Base-by-base conservation (phyloP, 2,113 vertebrate species). In the Larimichthys crocea region DNA sequence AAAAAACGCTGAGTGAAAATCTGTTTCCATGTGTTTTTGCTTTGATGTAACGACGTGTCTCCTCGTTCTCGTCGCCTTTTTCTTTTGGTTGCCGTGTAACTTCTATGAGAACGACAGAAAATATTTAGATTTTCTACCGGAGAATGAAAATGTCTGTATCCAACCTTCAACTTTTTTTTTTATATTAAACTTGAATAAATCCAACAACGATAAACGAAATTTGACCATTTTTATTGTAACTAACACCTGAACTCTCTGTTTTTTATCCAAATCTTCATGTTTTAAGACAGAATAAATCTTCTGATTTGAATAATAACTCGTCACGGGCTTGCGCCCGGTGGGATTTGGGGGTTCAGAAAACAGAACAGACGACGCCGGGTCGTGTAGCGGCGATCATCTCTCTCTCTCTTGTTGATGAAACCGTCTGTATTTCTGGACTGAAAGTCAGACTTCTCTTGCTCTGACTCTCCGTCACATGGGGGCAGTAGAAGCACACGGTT, bases 401-500 rank as follows among this genome's bases (percentile, higher is more conserved):
- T 50, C 26, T 76, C 4, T 22, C 46, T 46, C 52, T 24, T 62
- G 14, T 29, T 61, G 66, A 55, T 60, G 15, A 62, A 57, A 2
- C 29, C 29, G 59, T 16, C 16, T 26, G 31, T 26, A 14, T 20
- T 52, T 40, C 15, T 20, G 24, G 9, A 44, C 35, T 40, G 2
- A 40, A 40, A 40, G 35, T 40, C 2, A 40, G 35, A 40, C 35
- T 24, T 46, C 14, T 22, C 0, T 22, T 3, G 14, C 3, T n/a
- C 19, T 63, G 65, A 17, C 3, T 1, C 16, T 72, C 44, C 0
- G 1, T 69, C 92, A 90, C 91, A 87, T 0, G 88, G 87, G 82
- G 89, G 91, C 91, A 87, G 87, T 84, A 90, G 72, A 86, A 62
- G 62, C 76, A 72, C 88, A 50, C 76, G 2, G 57, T 48, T 12